phyloP scores from a whole-genome alignment of 2,113 vertebrate genomes.

The Larimichthys polyactis region DNA sequence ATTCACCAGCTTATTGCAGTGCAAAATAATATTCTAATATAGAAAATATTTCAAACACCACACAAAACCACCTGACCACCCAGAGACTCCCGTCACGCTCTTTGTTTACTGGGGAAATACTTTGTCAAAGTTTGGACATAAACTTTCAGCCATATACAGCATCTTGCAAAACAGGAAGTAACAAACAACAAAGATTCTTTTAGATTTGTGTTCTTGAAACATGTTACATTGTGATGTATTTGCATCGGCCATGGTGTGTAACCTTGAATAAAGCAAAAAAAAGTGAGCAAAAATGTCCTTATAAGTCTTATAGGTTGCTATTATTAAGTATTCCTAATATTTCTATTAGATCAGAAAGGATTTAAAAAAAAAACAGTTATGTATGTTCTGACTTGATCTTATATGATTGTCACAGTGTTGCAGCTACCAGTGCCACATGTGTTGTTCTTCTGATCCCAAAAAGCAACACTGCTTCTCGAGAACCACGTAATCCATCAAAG shows the following conservation, averaged over 20 bases:
- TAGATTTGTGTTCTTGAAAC: not conserved
- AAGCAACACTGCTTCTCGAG: not conserved
- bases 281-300: not conserved
- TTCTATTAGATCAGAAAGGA: not conserved
- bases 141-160: not conserved
- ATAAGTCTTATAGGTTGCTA: not conserved
- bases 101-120: not conserved
- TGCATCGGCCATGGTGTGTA: too few species aligned
- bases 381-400: not conserved
- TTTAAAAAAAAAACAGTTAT: too few species aligned
- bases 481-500: conserved; percentile 5
- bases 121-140: not conserved
- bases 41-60: not conserved
- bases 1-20: too few species aligned
- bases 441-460: conserved; percentile 10
- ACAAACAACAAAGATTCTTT: not conserved
- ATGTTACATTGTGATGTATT: not conserved
- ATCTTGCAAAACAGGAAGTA: not conserved
- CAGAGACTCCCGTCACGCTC: not conserved
- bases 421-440: not conserved
- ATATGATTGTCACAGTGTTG: not conserved
- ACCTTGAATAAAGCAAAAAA: not conserved
- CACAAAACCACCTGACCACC: not conserved
- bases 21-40: too few species aligned
- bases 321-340: too few species aligned